Evolutionary conservation across 2,797 vertebrate genomes (phyloP).

Genomic region (Alouatta caraya): DNA sequence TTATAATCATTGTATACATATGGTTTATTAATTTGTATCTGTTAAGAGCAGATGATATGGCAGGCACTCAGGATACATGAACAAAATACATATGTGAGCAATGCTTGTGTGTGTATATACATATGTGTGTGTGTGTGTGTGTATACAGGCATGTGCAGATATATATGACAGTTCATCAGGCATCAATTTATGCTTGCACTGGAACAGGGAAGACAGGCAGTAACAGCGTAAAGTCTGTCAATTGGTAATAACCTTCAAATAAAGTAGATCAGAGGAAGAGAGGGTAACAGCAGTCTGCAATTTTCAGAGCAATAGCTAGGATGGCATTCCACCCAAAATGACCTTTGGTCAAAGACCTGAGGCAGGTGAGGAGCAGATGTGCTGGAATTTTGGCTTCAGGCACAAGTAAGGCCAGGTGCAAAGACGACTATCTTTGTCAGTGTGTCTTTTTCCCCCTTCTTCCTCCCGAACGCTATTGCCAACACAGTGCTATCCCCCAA

Average conservation of each 20-base stretch:
- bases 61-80: neutral
- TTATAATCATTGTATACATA: neutral
- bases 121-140: accelerated
- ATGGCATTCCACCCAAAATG: neutral
- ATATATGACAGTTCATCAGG: neutral
- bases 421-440: neutral
- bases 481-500: accelerated
- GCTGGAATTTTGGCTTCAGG: neutral
- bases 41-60: neutral
- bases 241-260: neutral
- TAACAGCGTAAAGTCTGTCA: accelerated
- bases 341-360: neutral
- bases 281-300: accelerated
- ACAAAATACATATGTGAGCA: neutral
- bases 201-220: neutral
- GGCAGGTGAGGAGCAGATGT: accelerated
- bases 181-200: neutral
- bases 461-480: neutral
- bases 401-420: neutral
- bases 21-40: neutral
- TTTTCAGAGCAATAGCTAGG: neutral
- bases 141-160: accelerated
- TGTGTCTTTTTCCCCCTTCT: accelerated
- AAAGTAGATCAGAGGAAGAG: neutral
- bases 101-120: accelerated